These are phyloP conservation scores for Seladonia tumulorum DNA, from an alignment of 2,888 invertebrate species.

Conservation along the genomic window DNA sequence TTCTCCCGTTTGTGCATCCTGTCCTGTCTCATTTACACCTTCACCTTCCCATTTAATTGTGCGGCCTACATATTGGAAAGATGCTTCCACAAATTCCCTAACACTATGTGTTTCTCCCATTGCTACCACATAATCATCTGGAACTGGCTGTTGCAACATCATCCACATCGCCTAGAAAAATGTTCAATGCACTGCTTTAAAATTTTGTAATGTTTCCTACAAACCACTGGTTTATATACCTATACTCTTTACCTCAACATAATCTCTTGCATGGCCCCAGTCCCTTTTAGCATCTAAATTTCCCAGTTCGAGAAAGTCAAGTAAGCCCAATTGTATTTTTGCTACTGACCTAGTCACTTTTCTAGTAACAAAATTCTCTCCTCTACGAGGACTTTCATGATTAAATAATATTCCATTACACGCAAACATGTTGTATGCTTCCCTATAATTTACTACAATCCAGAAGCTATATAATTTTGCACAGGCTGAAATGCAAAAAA, in stretches of 20 bases:
- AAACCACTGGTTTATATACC: neutral
- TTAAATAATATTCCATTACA: constrained; percentile 98
- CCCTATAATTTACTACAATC: constrained; percentile 98
- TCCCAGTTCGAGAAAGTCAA: constrained; percentile 95
- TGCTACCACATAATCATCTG: constrained; percentile 99
- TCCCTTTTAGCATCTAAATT: constrained; percentile 98
- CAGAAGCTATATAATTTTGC: constrained; percentile 98
- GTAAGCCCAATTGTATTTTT: constrained; percentile 95
- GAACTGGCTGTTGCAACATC: constrained; percentile 96
- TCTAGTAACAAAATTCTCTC: constrained; percentile 99
- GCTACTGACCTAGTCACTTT: constrained; percentile 99
- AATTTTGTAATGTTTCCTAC: neutral
- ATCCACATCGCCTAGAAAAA: constrained; percentile 97
- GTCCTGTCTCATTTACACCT: constrained; percentile 93
- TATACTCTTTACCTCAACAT: constrained; percentile 90
- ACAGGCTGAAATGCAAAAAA: constrained; percentile 88
- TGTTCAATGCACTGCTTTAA: neutral
- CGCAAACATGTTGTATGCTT: constrained; percentile 97
- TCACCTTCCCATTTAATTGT: constrained; percentile 95
- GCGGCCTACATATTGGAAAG: constrained; percentile 93
- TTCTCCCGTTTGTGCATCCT: constrained; percentile 88
- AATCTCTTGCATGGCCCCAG: constrained; percentile 99
- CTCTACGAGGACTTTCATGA: constrained; percentile 97
- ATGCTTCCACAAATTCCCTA: constrained; percentile 96
- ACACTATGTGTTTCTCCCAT: constrained; percentile 98